Evolutionary conservation across 2,888 invertebrate species (phyloP).

Genomic region (Apodemia zela): DNA sequence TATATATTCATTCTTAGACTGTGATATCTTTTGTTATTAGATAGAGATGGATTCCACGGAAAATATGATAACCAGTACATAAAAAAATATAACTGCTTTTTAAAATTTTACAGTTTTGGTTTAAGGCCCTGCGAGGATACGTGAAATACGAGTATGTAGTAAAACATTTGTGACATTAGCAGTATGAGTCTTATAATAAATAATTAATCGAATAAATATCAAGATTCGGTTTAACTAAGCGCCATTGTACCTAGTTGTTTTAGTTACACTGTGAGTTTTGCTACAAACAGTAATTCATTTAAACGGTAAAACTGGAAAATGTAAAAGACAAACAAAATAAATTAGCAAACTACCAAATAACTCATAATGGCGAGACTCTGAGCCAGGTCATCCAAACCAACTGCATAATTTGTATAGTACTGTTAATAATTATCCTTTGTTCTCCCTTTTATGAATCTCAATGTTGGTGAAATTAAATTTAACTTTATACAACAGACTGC

Average conservation of each 20-base stretch:
- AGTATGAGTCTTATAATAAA: too few species aligned
- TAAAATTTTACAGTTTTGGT: too few species aligned
- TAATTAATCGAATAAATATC: not conserved
- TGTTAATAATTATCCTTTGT: constrained; percentile 15
- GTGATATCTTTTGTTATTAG: too few species aligned
- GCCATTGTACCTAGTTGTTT: not conserved
- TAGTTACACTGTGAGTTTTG: not conserved
- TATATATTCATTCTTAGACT: too few species aligned
- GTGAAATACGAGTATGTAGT: too few species aligned
- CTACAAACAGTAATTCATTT: constrained; percentile 24
- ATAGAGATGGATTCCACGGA: too few species aligned
- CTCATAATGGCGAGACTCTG: constrained; percentile 2
- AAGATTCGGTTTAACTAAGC: not conserved
- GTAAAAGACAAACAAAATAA: not conserved
- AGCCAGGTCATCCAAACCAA: not conserved
- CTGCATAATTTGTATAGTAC: constrained; percentile 3
- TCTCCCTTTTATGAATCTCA: constrained; percentile 4
- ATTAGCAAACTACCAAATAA: constrained; percentile 1
- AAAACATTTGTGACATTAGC: too few species aligned
- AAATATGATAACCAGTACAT: too few species aligned
- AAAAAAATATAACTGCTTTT: too few species aligned
- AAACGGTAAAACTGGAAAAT: not conserved
- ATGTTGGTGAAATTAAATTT: constrained; percentile 9
- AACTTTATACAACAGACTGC: not conserved
- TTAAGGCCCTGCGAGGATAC: too few species aligned